Percentiles rank a stretch among this genome's conserved stretches.
These are phyloP conservation scores for Diplosoma virens DNA, from an alignment of 23 tunicate species.

Conservation along the genomic window DNA sequence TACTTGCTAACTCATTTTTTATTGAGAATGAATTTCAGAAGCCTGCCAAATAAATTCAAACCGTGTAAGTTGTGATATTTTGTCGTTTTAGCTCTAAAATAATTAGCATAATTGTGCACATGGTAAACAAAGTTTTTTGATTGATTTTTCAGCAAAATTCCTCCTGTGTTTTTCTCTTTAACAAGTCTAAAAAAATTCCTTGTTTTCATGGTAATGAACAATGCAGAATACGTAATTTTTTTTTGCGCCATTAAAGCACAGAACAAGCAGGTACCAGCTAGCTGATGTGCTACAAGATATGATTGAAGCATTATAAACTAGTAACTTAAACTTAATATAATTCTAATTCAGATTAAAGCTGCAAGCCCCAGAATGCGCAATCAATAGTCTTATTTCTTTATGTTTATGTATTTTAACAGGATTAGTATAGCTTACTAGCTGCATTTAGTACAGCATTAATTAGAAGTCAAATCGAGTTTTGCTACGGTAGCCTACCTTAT, in stretches of 20 bases:
- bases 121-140: not conserved
- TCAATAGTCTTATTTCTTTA: not conserved
- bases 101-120: not conserved
- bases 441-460: not conserved
- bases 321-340: not conserved
- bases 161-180: too few relatives aligned
- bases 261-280: not conserved
- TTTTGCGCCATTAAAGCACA: not conserved
- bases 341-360: not conserved
- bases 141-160: not conserved
- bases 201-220: not conserved
- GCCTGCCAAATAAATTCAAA: not conserved
- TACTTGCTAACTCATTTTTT: not conserved
- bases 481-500: not conserved
- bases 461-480: not conserved
- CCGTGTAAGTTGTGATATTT: not conserved
- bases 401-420: not conserved
- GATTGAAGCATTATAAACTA: not conserved
- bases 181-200: not conserved
- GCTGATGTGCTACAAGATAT: not conserved
- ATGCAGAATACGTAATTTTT: not conserved
- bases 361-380: not conserved
- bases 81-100: not conserved
- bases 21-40: not conserved
- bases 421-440: not conserved